Evolutionary conservation across 2,888 invertebrate genomes (phyloP).

Genomic region (Leptopilina drosophilae): DNA sequence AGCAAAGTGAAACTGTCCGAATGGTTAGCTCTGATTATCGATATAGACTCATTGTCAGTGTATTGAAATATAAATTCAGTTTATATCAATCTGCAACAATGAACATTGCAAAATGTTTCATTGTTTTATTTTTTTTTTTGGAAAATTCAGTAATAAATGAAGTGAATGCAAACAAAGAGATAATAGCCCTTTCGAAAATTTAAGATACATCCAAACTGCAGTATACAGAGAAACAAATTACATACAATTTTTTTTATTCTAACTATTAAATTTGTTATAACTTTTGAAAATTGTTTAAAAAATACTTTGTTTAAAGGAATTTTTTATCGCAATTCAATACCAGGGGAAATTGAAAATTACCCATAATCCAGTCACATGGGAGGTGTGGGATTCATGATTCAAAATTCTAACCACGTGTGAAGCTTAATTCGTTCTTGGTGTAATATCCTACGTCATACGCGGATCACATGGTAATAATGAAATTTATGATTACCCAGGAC

Average conservation of each 20-base stretch:
- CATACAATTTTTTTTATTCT: too few species aligned
- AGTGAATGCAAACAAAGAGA: too few species aligned
- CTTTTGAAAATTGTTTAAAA: too few species aligned
- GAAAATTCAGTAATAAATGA: too few species aligned
- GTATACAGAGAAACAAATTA: too few species aligned
- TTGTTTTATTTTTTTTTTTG: too few species aligned
- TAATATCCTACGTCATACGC: slow-evolving; percentile 60
- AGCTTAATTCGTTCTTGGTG: slow-evolving; percentile 56
- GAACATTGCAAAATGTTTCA: background rate
- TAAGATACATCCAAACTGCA: too few species aligned
- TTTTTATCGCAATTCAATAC: background rate
- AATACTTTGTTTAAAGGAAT: background rate
- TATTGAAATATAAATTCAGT: slow-evolving; percentile 1
- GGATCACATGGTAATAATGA: slow-evolving; percentile 61
- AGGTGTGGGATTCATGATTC: slow-evolving; percentile 47
- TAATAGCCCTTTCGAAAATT: too few species aligned
- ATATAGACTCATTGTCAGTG: slow-evolving; percentile 6
- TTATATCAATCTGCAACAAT: slow-evolving; percentile 4
- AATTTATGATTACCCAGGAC: slow-evolving; percentile 59
- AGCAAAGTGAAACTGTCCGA: slow-evolving; percentile 3
- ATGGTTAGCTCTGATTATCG: background rate
- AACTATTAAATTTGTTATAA: too few species aligned
- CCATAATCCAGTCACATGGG: background rate
- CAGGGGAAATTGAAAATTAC: background rate
- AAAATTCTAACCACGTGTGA: slow-evolving; percentile 57